These are phyloP conservation scores for Pseudomyrmex sp. DNA, from an alignment of 1,140 invertebrate species.

Conservation along the genomic window DNA sequence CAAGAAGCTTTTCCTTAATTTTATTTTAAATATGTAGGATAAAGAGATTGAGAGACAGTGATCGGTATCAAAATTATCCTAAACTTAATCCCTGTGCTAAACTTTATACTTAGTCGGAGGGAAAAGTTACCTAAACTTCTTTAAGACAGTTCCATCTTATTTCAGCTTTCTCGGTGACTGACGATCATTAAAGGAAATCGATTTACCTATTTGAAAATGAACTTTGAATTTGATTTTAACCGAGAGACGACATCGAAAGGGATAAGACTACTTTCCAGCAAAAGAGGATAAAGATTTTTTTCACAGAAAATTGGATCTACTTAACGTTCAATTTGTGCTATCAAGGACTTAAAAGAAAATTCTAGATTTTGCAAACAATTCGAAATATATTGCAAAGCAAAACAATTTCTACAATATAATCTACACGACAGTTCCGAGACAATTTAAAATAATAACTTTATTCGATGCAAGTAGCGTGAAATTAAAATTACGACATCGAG, in stretches of 20 bases:
- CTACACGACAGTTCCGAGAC: neutral
- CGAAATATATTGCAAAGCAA: neutral
- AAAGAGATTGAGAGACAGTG: neutral
- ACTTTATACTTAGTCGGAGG: slow-evolving; percentile 19
- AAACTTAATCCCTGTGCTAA: slow-evolving; percentile 12
- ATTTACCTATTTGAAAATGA: slow-evolving; percentile 30
- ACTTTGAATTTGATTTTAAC: slow-evolving; percentile 35
- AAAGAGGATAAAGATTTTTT: neutral
- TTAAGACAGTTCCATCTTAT: slow-evolving; percentile 33
- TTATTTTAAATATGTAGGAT: neutral
- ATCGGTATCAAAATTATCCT: slow-evolving; percentile 41
- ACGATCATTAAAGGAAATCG: slow-evolving; percentile 37
- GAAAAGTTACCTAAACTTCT: slow-evolving; percentile 44
- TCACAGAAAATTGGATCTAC: neutral
- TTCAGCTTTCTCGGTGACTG: slow-evolving; percentile 28
- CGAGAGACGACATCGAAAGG: neutral
- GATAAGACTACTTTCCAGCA: slow-evolving; percentile 9
- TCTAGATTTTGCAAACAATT: neutral
- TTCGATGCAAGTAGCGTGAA: neutral
- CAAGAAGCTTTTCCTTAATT: neutral
- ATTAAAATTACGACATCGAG: too few species aligned
- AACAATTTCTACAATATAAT: neutral
- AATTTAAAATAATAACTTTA: slow-evolving; percentile 1
- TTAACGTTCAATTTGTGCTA: neutral
- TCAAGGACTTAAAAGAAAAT: neutral